Evolutionary conservation across 2,888 invertebrate species (phyloP).

Genomic region (Blera fallax): DNA sequence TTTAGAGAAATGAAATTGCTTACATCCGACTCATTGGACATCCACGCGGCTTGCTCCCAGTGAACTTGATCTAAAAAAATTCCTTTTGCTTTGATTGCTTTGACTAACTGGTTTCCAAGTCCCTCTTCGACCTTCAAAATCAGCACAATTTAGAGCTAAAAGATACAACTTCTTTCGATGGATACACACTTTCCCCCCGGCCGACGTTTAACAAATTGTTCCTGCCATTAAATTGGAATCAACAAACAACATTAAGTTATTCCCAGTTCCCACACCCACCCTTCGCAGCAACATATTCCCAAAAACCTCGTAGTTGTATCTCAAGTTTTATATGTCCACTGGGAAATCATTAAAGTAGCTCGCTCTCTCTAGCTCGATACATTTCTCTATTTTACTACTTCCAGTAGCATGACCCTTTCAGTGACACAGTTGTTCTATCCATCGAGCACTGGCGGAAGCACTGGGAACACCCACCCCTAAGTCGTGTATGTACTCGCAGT

Average conservation of each 20-base stretch:
- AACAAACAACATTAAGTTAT: neutral
- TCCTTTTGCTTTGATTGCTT: no score
- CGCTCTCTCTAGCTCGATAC: neutral
- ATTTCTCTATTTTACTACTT: slow-evolving; percentile 35
- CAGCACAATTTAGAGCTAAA: no score
- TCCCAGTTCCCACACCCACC: slow-evolving; percentile 9
- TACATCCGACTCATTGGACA: no score
- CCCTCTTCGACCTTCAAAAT: no score
- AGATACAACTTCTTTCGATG: no score
- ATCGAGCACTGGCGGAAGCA: neutral
- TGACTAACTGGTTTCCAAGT: no score
- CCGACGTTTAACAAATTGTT: slow-evolving; percentile 37
- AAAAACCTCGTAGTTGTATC: neutral
- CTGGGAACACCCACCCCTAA: slow-evolving; percentile 12
- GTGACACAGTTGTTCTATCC: slow-evolving; percentile 26
- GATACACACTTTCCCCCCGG: no score
- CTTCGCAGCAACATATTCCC: neutral
- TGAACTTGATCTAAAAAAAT: no score
- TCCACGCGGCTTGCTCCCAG: no score
- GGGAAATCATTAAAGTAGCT: slow-evolving; percentile 64
- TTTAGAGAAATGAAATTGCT: no score
- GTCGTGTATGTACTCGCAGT: neutral
- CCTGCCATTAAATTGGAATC: slow-evolving; percentile 10
- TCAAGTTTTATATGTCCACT: slow-evolving; percentile 47
- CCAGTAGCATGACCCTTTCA: slow-evolving; percentile 59